Percentiles rank a stretch among this genome's conserved stretches.
These are phyloP conservation scores for Eremophila alpestris DNA, from an alignment of 2,797 vertebrate species.

Conservation along the genomic window DNA sequence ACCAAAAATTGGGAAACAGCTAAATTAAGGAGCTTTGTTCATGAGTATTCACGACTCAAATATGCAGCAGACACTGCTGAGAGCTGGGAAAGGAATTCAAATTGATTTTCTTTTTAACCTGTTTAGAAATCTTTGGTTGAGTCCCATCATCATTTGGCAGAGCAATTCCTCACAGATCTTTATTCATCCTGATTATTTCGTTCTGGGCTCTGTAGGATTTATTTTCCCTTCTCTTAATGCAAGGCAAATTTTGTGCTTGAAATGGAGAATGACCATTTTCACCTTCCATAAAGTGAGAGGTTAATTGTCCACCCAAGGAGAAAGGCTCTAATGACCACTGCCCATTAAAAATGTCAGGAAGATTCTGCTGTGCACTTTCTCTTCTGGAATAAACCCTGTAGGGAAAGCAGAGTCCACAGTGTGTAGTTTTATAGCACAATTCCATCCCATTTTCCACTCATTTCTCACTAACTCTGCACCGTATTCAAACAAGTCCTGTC, in stretches of 20 bases:
- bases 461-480: background rate
- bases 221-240: background rate
- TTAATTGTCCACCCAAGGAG: slow-evolving; percentile 18
- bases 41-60: background rate
- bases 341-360: background rate
- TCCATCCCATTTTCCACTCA: background rate
- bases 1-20: background rate
- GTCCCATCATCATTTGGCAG: background rate
- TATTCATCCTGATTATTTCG: background rate
- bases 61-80: background rate
- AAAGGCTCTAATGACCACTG: background rate
- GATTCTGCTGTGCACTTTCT: background rate
- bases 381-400: background rate
- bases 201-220: background rate
- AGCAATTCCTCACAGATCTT: background rate
- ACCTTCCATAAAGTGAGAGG: background rate
- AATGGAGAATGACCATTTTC: background rate
- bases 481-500: background rate
- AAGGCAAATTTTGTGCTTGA: background rate
- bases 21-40: background rate
- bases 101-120: background rate
- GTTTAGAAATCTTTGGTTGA: background rate
- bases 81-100: background rate
- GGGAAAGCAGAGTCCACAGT: background rate
- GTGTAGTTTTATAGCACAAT: background rate